Conservation (phyloP, 2,797 vertebrate species). For the Stomatorhinus walkeri region DNA sequence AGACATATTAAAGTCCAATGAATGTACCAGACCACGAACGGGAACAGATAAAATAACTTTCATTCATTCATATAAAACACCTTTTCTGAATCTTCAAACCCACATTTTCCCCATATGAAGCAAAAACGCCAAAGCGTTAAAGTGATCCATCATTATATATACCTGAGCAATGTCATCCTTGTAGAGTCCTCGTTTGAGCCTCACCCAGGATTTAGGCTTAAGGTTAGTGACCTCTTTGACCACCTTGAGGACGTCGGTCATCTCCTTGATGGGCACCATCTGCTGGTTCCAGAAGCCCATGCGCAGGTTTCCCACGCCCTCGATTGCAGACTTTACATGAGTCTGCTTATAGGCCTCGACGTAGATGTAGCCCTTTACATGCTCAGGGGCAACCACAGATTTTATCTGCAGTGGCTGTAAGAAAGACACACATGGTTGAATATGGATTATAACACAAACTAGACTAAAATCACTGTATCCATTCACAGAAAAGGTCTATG, state of each 20-base stretch:
- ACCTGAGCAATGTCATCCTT: conserved; percentile 98
- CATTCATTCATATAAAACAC: not conserved
- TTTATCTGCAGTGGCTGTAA: conserved; percentile 88
- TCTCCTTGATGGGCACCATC: conserved; percentile 98
- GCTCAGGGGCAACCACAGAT: conserved; percentile 88
- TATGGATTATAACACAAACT: not conserved
- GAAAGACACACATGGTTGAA: not conserved
- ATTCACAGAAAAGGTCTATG: not conserved
- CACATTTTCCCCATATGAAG: not conserved
- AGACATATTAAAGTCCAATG: not conserved
- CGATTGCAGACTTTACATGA: conserved; percentile 89
- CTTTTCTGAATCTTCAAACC: not conserved
- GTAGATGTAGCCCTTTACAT: conserved; percentile 90
- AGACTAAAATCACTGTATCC: not conserved
- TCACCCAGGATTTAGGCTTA: conserved; percentile 95
- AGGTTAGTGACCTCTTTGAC: conserved; percentile 96
- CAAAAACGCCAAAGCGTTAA: not conserved
- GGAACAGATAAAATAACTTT: not conserved
- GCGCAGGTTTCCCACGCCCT: conserved; percentile 90
- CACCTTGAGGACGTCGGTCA: conserved; percentile 95
- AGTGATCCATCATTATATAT: not conserved
- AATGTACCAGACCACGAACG: not conserved
- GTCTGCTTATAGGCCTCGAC: conserved; percentile 96
- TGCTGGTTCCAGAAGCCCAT: conserved; percentile 98
- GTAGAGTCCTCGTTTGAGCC: conserved; percentile 90